A percentile compares a stretch with the other conserved stretches of the same genome.
Evolutionary conservation across 1,140 invertebrate species (phyloP).

Genomic region (Ostrea denselamellosa): DNA sequence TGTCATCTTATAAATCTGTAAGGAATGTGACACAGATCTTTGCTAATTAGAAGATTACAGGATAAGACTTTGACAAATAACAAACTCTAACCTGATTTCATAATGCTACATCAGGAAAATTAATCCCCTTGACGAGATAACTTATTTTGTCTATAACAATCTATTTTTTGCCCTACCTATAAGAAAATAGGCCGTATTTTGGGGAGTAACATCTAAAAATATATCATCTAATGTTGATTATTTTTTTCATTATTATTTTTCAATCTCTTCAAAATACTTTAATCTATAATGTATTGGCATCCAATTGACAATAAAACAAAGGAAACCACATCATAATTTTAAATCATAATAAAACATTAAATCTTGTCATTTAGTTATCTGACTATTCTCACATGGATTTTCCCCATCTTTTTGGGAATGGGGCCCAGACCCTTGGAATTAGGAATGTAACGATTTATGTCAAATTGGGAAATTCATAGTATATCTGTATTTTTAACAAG

Average conservation of each 20-base stretch:
- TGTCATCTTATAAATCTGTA: not conserved
- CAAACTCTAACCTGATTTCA: not conserved
- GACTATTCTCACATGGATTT: no score
- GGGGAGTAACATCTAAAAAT: not conserved
- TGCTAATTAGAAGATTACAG: not conserved
- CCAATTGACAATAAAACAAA: not conserved
- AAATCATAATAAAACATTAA: not conserved
- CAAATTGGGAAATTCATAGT: no score
- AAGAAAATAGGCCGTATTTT: not conserved
- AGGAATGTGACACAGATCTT: conserved; percentile 23
- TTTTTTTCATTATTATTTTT: not conserved
- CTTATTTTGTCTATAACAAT: not conserved
- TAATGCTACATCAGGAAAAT: not conserved
- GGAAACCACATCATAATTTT: not conserved
- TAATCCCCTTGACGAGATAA: not conserved
- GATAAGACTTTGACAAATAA: not conserved
- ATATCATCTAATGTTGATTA: not conserved
- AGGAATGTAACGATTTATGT: no score
- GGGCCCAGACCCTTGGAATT: no score
- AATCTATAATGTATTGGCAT: not conserved
- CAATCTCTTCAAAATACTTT: not conserved
- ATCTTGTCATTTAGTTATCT: no score
- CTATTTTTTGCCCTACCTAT: not conserved
- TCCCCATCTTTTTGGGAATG: no score
- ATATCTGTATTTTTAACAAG: no score